Percentiles rank a stretch among this genome's conserved stretches.
These are phyloP conservation scores for Porites cylindrica DNA, from an alignment of 92 coral and sea anemone species.

Conservation along the genomic window DNA sequence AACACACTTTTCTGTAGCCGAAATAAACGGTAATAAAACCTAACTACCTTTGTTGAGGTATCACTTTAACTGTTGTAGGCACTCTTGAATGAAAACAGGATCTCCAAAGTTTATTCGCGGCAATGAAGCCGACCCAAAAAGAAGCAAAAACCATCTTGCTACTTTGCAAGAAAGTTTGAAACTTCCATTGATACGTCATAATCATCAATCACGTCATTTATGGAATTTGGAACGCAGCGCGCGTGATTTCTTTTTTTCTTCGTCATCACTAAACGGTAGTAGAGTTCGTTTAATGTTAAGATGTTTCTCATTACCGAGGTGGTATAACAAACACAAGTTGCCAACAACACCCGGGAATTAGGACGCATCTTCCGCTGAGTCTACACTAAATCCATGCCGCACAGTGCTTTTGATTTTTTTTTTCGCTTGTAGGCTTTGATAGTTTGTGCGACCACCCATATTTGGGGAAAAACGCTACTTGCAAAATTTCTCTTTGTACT, in stretches of 20 bases:
- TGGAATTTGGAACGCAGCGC: slow-evolving; percentile 7
- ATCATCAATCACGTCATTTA: neutral
- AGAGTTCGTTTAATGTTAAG: no score
- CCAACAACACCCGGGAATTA: neutral
- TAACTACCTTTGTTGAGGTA: slow-evolving; percentile 1
- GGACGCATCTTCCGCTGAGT: no score
- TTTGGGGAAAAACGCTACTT: no score
- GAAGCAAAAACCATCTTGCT: neutral
- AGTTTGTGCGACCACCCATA: no score
- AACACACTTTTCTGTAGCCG: neutral
- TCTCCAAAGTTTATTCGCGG: slow-evolving; percentile 2
- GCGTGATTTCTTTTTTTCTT: neutral
- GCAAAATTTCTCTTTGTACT: no score
- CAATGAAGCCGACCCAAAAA: neutral
- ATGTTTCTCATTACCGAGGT: no score
- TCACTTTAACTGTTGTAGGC: neutral
- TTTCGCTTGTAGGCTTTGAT: no score
- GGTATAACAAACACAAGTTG: no score
- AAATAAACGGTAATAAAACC: neutral
- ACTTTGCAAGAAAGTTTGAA: neutral
- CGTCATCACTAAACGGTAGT: no score
- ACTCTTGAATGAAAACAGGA: neutral
- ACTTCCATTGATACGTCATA: slow-evolving; percentile 9
- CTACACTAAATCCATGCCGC: no score
- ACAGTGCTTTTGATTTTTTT: no score